Conservation (phyloP, 1,140 invertebrate species). For the Aradophagus sp. region DNA sequence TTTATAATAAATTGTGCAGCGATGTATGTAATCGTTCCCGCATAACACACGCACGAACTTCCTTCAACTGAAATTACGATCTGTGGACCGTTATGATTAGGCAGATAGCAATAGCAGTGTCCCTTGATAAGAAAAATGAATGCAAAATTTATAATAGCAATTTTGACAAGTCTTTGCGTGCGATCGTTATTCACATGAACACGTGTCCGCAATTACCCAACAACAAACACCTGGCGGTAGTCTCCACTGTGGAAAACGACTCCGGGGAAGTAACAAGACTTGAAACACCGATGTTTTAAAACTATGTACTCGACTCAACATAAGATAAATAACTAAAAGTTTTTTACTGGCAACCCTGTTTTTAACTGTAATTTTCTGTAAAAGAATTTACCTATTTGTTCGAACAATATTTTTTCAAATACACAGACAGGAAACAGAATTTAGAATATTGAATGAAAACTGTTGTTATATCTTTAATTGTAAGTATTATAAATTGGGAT, state of each 20-base stretch:
- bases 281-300: conserved; percentile 11
- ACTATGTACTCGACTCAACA: conserved; percentile 23
- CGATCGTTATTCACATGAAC: conserved; percentile 42
- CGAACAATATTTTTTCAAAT: too few species aligned
- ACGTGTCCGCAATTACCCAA: conserved; percentile 43
- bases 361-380: too few species aligned
- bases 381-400: too few species aligned
- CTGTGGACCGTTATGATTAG: conserved; percentile 33
- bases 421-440: too few species aligned
- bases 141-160: conserved; percentile 51
- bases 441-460: too few species aligned
- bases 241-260: conserved; percentile 22
- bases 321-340: too few species aligned
- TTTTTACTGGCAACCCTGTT: too few species aligned
- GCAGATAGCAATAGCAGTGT: conserved; percentile 28
- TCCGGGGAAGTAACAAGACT: conserved; percentile 25
- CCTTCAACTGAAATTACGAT: conserved; percentile 11
- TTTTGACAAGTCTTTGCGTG: conserved; percentile 46
- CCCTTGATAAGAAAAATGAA: conserved; percentile 17
- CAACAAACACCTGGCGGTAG: conserved; percentile 42
- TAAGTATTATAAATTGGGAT: too few species aligned
- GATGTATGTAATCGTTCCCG: conserved; percentile 18
- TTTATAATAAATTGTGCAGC: conserved; percentile 8
- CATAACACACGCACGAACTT: conserved; percentile 13
- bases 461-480: too few species aligned